Conservation (phyloP, 2,797 vertebrate genomes). For the Acanthis flammea region DNA sequence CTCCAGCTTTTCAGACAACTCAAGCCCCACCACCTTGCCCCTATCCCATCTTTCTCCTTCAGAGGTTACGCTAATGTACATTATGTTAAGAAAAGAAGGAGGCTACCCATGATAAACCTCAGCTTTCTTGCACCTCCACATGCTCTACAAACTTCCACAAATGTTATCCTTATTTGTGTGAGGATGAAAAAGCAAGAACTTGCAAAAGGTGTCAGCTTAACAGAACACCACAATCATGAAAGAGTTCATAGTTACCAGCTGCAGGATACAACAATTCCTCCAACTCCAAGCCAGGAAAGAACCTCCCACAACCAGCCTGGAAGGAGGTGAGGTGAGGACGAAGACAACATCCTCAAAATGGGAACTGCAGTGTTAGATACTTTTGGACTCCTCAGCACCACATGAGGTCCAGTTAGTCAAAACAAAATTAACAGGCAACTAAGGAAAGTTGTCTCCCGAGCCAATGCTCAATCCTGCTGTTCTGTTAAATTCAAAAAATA, state of each 20-base stretch:
- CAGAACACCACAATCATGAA: rapidly evolving
- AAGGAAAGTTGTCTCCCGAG: not conserved
- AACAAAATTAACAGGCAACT: not conserved
- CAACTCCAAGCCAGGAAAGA: not conserved
- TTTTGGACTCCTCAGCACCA: not conserved
- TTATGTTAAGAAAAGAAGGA: not conserved
- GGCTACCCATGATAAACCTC: not conserved
- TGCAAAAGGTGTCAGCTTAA: not conserved
- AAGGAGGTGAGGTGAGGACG: not conserved
- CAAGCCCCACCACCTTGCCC: not conserved
- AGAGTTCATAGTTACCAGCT: not conserved
- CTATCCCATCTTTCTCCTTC: not conserved
- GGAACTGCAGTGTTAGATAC: not conserved
- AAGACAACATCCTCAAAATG: not conserved
- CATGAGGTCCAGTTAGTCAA: not conserved
- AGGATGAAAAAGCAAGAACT: not conserved
- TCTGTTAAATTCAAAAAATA: not conserved
- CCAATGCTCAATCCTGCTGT: not conserved
- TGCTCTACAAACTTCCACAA: not conserved
- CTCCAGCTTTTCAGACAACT: not conserved
- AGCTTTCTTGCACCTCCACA: not conserved
- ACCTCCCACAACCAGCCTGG: not conserved
- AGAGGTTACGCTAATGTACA: not conserved
- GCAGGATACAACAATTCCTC: not conserved
- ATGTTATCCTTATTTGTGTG: not conserved